Base-by-base conservation (phyloP, 2,113 vertebrate species). In the Sturnus vulgaris region DNA sequence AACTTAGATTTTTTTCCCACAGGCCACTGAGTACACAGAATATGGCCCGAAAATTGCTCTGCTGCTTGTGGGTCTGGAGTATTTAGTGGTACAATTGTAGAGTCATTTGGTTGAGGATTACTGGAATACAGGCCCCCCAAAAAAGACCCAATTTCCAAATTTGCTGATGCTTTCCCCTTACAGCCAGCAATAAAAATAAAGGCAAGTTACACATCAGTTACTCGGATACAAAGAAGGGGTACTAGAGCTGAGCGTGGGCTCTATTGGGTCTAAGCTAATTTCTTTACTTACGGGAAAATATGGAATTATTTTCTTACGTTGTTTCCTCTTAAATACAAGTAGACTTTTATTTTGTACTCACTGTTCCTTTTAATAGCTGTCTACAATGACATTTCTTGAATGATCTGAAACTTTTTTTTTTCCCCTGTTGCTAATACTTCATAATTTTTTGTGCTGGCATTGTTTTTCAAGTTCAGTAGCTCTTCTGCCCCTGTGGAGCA, bases 1-100 rank as follows among this genome's bases (percentile, higher is more conserved):
- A 89, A 37, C 37, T 95, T 88, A 44, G 70, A 44, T 37, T 79
- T 83, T 59, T 68, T 73, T 27, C 69, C 66, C 40, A 28, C 63
- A 71, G 70, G 76, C 82, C 11, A 5, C n/a, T 60, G 70, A 82
- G 12, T 70, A 46, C 50, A 37, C 27, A 93, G 63, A 89, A 5
- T 68, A 9, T 90, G 70, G 42, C 79, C 76, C 96, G 90, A 64
- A 95, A 96, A 94, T 86, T 77, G 55, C 52, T 80, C 40, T 89
- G 59, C 55, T 4, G 1, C 79, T 92, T 94, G 84, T 84, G 75
- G 56, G 64, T 72, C 90, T 92, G 44, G 49, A 87, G 30, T 66
- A 84, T 82, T 89, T 86, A 95, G 85, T 93, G 72, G 88, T 90
- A 66, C 57, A 88, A 64, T 69, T 50, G 30, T 52, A 37, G 47